Evolutionary conservation across 2,888 invertebrate species (phyloP).

Genomic region (Biston stratarius): DNA sequence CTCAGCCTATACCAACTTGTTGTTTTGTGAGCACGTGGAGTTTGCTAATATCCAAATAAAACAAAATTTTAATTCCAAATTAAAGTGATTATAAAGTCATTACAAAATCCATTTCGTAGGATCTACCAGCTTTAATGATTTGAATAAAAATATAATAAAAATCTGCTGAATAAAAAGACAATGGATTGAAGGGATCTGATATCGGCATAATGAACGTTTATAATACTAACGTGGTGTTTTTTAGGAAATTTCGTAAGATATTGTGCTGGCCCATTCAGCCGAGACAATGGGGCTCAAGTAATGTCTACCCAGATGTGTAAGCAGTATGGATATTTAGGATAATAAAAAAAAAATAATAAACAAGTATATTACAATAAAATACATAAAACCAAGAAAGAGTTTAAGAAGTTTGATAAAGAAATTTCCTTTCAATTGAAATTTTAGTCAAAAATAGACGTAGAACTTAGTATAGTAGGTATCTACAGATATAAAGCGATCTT

Average conservation of each 20-base stretch:
- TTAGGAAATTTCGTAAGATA: slow-evolving; percentile 85
- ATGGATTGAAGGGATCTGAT: slow-evolving; percentile 71
- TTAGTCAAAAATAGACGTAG: too few species aligned
- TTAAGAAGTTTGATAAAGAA: neutral
- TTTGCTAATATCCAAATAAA: too few species aligned
- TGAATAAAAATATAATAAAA: slow-evolving; percentile 48
- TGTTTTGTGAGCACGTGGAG: too few species aligned
- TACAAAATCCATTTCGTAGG: slow-evolving; percentile 6
- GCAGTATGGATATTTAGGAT: slow-evolving; percentile 22
- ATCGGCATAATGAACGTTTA: slow-evolving; percentile 76
- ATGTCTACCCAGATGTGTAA: slow-evolving; percentile 17
- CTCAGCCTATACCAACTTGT: too few species aligned
- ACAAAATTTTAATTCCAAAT: too few species aligned
- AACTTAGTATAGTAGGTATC: too few species aligned
- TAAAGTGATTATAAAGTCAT: slow-evolving; percentile 1
- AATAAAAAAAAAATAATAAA: neutral
- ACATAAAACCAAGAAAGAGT: neutral
- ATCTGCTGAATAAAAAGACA: slow-evolving; percentile 60
- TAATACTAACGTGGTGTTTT: slow-evolving; percentile 75
- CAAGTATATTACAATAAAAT: too few species aligned
- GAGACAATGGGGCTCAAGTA: slow-evolving; percentile 76
- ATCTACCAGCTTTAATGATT: slow-evolving; percentile 41
- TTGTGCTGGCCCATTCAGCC: slow-evolving; percentile 81
- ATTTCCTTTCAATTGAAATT: too few species aligned
- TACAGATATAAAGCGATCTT: too few species aligned